Conservation (phyloP, 2,797 vertebrate species). For the Zenarchopterus dispar region DNA sequence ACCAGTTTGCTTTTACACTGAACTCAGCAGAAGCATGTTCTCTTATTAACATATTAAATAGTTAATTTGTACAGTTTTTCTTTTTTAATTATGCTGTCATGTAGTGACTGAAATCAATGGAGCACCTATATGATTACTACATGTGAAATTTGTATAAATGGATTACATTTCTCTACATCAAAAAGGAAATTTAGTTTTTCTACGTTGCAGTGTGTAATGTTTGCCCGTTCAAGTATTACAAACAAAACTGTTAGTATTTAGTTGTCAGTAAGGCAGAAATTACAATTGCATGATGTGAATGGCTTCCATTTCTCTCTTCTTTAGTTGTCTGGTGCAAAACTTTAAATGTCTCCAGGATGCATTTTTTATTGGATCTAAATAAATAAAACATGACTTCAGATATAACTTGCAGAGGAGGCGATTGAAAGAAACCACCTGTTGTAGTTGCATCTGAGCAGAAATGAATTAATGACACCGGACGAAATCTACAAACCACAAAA, state of each 20-base stretch:
- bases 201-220: neutral
- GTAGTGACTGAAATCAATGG: constrained; percentile 41
- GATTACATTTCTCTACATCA: constrained; percentile 16
- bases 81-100: constrained; percentile 28
- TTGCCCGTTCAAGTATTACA: constrained; percentile 50
- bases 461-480: constrained; percentile 80
- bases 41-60: constrained; percentile 54
- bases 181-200: constrained; percentile 6
- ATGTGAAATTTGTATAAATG: constrained; percentile 31
- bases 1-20: constrained; percentile 74
- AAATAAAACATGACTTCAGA: neutral
- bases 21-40: constrained; percentile 63
- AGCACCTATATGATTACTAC: constrained; percentile 52
- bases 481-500: constrained; percentile 76
- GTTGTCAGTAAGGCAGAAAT: constrained; percentile 74
- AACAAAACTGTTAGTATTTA: constrained; percentile 52
- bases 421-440: constrained; percentile 10
- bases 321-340: constrained; percentile 11
- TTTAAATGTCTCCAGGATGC: constrained; percentile 7
- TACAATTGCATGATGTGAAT: constrained; percentile 53
- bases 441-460: constrained; percentile 72
- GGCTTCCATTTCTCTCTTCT: constrained; percentile 24
- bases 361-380: constrained; percentile 8
- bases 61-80: constrained; percentile 59
- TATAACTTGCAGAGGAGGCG: constrained; percentile 63